phyloP scores from a whole-genome alignment of 2,888 invertebrate genomes.

The Hipparchia sbordonii region DNA sequence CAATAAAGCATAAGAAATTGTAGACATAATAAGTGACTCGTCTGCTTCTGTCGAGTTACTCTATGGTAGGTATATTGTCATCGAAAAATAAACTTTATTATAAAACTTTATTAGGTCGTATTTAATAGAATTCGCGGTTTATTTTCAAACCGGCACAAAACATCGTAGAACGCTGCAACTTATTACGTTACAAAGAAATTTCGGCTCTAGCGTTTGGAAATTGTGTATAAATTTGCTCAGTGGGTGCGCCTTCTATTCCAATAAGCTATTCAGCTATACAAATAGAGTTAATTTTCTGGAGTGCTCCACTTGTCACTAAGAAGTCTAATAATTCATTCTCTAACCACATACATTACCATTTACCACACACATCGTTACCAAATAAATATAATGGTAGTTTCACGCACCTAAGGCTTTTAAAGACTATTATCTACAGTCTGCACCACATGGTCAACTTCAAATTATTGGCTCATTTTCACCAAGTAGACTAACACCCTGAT shows the following conservation, averaged over 20 bases:
- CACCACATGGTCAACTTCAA: no score
- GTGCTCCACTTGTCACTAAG: conserved; percentile 11
- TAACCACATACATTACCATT: conserved; percentile 14
- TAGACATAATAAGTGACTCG: background rate
- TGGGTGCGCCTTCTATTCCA: background rate
- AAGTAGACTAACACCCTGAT: no score
- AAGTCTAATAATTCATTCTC: conserved; percentile 14
- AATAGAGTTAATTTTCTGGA: conserved; percentile 44
- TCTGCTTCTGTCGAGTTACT: background rate
- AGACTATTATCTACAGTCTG: no score
- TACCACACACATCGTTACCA: background rate
- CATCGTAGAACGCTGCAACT: conserved; percentile 11
- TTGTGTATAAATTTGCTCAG: background rate
- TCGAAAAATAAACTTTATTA: background rate
- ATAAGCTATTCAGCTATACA: conserved; percentile 34
- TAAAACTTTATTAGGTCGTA: background rate
- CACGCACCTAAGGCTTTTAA: background rate
- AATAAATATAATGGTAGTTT: background rate
- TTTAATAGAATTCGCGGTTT: background rate
- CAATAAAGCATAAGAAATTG: background rate
- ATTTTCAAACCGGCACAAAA: conserved; percentile 6
- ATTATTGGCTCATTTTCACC: no score
- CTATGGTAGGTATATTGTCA: background rate
- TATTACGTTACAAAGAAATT: background rate
- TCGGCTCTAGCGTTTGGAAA: background rate